Conservation (phyloP, 1,140 invertebrate species). For the Ceratosolen solmsi region DNA sequence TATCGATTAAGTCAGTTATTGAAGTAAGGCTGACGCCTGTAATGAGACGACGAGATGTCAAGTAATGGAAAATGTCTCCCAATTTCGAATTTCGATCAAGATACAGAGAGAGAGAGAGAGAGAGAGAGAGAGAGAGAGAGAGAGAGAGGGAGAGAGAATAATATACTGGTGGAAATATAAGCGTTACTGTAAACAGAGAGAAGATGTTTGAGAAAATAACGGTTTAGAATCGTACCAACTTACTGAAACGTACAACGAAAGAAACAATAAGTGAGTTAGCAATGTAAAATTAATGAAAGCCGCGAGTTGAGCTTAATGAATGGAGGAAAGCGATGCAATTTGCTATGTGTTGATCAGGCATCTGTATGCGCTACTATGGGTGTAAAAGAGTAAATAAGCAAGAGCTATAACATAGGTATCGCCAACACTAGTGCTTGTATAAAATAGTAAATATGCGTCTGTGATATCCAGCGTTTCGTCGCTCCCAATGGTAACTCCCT, state of each 20-base stretch:
- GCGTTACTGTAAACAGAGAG: too few species aligned
- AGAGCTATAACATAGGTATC: not conserved
- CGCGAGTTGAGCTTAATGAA: slow-evolving; percentile 26
- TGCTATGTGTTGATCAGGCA: not conserved
- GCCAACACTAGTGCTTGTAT: not conserved
- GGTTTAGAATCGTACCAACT: not conserved
- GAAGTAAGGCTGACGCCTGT: not conserved
- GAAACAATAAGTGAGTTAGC: not conserved
- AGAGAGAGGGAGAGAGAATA: too few species aligned
- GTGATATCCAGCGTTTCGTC: not conserved
- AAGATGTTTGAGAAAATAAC: too few species aligned
- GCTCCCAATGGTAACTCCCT: not conserved
- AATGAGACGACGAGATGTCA: too few species aligned
- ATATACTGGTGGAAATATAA: too few species aligned
- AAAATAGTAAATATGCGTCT: not conserved
- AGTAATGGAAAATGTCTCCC: not conserved
- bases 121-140: too few species aligned
- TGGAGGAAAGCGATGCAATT: slow-evolving; percentile 26
- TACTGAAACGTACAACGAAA: too few species aligned
- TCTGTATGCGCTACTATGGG: not conserved
- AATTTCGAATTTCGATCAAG: too few species aligned
- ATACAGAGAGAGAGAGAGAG: too few species aligned
- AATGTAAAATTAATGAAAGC: slow-evolving; percentile 1
- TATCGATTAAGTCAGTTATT: not conserved
- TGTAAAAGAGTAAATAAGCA: not conserved